Percentiles rank a stretch among this genome's conserved stretches.
phyloP scores from a whole-genome alignment of 2,113 vertebrate species.

The Genyomyrus donnyi region DNA sequence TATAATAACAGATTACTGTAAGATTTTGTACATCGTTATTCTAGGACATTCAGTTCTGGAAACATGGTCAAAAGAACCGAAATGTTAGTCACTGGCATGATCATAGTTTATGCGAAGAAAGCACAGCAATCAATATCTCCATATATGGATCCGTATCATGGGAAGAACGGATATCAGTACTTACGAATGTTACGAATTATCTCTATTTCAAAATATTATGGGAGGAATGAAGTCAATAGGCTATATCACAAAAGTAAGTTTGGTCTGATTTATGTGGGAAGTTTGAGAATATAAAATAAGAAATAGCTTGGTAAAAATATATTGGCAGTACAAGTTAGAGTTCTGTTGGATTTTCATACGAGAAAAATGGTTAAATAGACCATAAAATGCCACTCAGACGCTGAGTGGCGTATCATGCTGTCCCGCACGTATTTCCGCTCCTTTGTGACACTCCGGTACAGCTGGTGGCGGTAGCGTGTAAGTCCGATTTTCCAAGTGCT shows the following conservation, averaged over 20 bases:
- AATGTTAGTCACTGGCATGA: not conserved
- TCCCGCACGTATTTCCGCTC: not conserved
- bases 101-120: not conserved
- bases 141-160: not conserved
- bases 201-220: not conserved
- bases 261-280: not conserved
- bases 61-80: not conserved
- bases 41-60: not conserved
- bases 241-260: not conserved
- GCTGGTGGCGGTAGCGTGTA: conserved; percentile 10
- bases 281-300: not conserved
- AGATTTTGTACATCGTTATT: not conserved
- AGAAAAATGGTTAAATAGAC: not conserved
- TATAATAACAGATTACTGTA: not conserved
- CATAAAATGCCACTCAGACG: not conserved
- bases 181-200: not conserved
- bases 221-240: not conserved
- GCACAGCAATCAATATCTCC: not conserved
- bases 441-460: not conserved
- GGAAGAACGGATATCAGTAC: not conserved
- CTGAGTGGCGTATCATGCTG: not conserved
- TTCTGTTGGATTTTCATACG: not conserved
- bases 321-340: not conserved
- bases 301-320: not conserved
- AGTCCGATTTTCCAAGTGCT: not conserved